These are phyloP conservation scores for Peromyscus eremicus DNA, from an alignment of 2,797 vertebrate species.

Conservation along the genomic window DNA sequence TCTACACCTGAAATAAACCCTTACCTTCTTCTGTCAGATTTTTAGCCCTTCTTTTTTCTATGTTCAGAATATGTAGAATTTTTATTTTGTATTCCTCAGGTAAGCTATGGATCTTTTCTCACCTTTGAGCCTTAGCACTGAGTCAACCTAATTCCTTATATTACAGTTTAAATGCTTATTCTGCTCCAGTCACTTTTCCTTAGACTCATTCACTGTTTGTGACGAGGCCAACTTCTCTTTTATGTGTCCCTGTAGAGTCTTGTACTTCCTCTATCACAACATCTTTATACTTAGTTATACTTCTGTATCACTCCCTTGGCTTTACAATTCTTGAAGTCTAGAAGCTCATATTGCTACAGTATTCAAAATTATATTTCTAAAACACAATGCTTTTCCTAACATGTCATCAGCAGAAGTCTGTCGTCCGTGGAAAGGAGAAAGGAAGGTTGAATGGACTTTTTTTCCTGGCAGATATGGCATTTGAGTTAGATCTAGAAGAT, in stretches of 20 bases:
- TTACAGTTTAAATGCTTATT: constrained; percentile 16
- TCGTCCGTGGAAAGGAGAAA: background rate
- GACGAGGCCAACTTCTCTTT: background rate
- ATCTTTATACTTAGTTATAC: background rate
- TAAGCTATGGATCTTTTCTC: background rate
- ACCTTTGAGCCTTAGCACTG: background rate
- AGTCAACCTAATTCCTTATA: constrained; percentile 23
- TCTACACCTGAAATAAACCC: background rate
- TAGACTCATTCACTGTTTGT: background rate
- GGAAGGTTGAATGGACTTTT: background rate
- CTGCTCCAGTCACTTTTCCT: background rate
- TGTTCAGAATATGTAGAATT: constrained; percentile 12
- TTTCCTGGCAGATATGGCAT: background rate
- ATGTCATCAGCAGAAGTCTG: background rate
- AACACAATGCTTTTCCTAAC: background rate
- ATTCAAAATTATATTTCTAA: background rate
- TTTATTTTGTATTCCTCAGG: background rate
- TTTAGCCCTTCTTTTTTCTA: constrained; percentile 22
- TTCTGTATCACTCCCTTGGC: background rate
- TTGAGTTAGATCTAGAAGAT: constrained; percentile 10
- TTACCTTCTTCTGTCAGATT: background rate
- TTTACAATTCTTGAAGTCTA: constrained; percentile 31
- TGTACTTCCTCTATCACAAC: background rate
- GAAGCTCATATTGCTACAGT: background rate
- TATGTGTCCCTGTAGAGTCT: background rate